Evolutionary conservation across 1,140 invertebrate species (phyloP).

Genomic region (Dinothrombium tinctorium): DNA sequence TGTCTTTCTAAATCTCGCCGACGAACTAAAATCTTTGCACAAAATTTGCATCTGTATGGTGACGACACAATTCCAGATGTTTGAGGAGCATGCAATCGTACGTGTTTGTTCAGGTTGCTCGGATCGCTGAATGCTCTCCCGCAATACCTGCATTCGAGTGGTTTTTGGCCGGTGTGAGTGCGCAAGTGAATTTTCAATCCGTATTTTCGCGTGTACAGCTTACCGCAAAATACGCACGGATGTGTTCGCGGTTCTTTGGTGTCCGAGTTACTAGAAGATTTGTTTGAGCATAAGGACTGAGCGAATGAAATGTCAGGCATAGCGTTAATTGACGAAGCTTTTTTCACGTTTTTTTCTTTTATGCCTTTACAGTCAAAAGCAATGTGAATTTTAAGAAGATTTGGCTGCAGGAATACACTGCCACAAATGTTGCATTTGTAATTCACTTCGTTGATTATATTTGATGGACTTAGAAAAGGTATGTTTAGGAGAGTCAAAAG

Average conservation of each 20-base stretch:
- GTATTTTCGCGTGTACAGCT: constrained; percentile 64
- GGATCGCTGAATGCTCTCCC: constrained; percentile 66
- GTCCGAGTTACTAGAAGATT: not conserved
- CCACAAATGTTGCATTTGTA: constrained; percentile 54
- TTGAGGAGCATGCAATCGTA: constrained; percentile 42
- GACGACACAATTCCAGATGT: not conserved
- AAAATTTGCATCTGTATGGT: constrained; percentile 41
- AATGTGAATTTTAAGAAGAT: constrained; percentile 66
- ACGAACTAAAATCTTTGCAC: constrained; percentile 49
- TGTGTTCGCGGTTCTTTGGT: constrained; percentile 36
- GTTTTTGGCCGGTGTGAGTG: constrained; percentile 58
- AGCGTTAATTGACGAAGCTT: too few relatives aligned
- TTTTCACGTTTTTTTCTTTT: too few relatives aligned
- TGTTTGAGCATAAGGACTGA: too few relatives aligned
- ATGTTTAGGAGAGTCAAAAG: constrained; percentile 37
- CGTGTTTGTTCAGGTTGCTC: constrained; percentile 81
- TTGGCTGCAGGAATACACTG: constrained; percentile 46
- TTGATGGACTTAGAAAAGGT: constrained; percentile 50
- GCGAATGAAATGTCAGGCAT: too few relatives aligned
- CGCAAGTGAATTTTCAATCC: constrained; percentile 72
- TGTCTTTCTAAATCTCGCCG: constrained; percentile 65
- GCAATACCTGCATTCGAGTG: constrained; percentile 60
- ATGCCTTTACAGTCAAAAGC: constrained; percentile 39
- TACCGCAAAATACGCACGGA: constrained; percentile 60
- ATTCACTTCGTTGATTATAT: constrained; percentile 50